phyloP scores from a whole-genome alignment of 2,113 vertebrate genomes.

The Verasper variegatus region DNA sequence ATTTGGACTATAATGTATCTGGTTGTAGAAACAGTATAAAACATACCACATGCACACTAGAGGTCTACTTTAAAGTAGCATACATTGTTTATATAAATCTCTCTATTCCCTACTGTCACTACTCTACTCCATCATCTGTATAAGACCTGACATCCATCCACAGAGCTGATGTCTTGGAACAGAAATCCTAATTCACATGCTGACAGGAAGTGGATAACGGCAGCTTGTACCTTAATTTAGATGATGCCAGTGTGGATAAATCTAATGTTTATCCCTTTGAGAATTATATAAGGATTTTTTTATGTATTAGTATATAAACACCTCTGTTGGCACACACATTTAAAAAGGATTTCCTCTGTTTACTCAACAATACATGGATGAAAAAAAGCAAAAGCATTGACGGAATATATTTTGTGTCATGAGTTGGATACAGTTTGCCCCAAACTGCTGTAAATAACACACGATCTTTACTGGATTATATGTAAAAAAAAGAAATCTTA shows the following conservation, averaged over 20 bases:
- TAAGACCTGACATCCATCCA: not conserved
- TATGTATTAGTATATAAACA: not conserved
- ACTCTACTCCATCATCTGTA: not conserved
- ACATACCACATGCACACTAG: not conserved
- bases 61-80: not conserved
- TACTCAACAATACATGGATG: not conserved
- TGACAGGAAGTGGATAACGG: slow-evolving; percentile 4
- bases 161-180: not conserved
- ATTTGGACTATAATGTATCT: not conserved
- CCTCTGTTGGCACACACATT: not conserved
- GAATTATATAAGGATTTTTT: not conserved
- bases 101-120: not conserved
- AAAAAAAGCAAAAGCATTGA: too few species aligned
- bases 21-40: not conserved
- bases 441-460: not conserved
- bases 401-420: too few species aligned
- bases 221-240: slow-evolving; percentile 7
- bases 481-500: not conserved
- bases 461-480: too few species aligned
- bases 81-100: too few species aligned
- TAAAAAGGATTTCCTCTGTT: not conserved
- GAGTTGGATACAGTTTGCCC: not conserved
- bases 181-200: not conserved
- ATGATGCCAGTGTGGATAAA: not conserved
- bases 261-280: not conserved